Conservation (phyloP, 2,113 vertebrate species). For the Edolisoma coerulescens region DNA sequence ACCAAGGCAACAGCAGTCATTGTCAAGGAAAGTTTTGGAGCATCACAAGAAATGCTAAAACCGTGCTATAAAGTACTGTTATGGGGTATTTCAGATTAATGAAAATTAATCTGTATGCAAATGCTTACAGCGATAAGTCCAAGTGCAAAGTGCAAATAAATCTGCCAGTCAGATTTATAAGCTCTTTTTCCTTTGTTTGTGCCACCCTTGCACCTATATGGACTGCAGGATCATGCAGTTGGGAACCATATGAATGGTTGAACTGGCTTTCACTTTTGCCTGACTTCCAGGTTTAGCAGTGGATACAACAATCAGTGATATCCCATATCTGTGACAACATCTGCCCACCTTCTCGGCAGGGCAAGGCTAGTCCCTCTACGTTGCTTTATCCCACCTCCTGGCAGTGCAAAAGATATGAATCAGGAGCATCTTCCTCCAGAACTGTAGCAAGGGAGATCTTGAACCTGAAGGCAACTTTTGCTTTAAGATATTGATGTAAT, state of each 20-base stretch:
- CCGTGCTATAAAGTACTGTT: background rate
- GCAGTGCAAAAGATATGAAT: background rate
- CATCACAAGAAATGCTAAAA: background rate
- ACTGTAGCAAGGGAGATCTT: background rate
- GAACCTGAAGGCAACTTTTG: background rate
- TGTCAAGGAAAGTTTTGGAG: background rate
- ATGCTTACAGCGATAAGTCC: background rate
- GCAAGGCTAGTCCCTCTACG: background rate
- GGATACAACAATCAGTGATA: background rate
- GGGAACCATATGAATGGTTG: background rate
- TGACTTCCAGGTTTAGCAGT: background rate
- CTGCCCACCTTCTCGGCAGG: background rate
- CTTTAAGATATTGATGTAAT: background rate
- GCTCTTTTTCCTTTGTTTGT: background rate
- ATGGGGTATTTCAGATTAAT: background rate
- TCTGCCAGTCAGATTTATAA: background rate
- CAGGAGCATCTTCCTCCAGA: background rate
- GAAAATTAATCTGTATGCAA: background rate
- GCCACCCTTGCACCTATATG: background rate
- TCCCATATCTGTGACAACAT: background rate
- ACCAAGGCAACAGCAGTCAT: background rate
- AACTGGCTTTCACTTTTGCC: background rate
- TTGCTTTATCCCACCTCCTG: background rate
- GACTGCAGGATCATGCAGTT: background rate
- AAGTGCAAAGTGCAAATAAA: background rate